phyloP scores from a whole-genome alignment of 2,888 invertebrate species.

The Gari tellinella region DNA sequence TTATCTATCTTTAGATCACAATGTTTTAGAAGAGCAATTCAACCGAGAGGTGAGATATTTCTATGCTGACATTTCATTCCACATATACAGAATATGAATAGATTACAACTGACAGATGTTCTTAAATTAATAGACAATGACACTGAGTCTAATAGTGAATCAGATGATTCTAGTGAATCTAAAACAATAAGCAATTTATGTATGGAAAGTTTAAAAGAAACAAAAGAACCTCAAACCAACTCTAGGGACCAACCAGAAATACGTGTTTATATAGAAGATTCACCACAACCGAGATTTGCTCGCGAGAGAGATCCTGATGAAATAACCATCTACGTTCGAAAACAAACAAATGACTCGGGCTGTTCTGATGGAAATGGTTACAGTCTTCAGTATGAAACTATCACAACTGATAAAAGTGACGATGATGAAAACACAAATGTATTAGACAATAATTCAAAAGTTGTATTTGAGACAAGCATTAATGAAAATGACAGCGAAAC shows the following conservation, averaged over 20 bases:
- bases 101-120: slow-evolving; percentile 3
- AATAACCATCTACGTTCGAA: too few species aligned
- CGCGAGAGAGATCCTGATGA: too few species aligned
- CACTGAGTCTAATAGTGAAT: background rate
- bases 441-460: background rate
- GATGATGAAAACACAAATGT: background rate
- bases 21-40: slow-evolving; percentile 4
- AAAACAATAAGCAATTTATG: background rate
- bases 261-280: too few species aligned
- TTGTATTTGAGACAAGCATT: background rate
- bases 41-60: slow-evolving; percentile 8
- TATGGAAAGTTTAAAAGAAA: background rate
- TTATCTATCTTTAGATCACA: slow-evolving; percentile 8
- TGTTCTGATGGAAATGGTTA: too few species aligned
- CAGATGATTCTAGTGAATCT: background rate
- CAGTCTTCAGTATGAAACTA: background rate
- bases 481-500: slow-evolving; percentile 4
- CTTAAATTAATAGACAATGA: slow-evolving; percentile 1
- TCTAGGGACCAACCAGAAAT: too few species aligned
- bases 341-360: slow-evolving; percentile 1
- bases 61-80: slow-evolving; percentile 19
- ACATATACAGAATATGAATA: slow-evolving; percentile 28
- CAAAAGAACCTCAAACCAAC: too few species aligned
- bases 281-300: too few species aligned
- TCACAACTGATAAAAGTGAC: slow-evolving; percentile 1